Evolutionary conservation across 2,113 vertebrate species (phyloP).

Genomic region (Caranx melampygus): DNA sequence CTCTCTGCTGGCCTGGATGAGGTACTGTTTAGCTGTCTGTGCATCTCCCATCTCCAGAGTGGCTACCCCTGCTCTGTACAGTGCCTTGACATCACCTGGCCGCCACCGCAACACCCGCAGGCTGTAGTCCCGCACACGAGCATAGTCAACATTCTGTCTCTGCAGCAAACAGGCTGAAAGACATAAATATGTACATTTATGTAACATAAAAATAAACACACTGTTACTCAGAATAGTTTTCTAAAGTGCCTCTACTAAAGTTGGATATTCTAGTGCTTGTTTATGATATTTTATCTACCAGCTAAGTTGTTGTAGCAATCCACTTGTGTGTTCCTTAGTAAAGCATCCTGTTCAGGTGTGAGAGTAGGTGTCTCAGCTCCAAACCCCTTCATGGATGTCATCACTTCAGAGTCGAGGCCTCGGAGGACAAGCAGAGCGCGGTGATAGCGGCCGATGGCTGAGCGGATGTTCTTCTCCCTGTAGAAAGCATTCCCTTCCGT

Average conservation of each 20-base stretch:
- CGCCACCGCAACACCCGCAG: constrained; percentile 86
- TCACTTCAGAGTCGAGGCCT: constrained; percentile 85
- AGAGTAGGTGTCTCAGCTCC: constrained; percentile 78
- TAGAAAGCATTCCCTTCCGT: constrained; percentile 88
- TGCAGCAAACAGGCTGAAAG: constrained; percentile 90
- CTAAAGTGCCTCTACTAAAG: not conserved
- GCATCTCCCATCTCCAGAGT: constrained; percentile 90
- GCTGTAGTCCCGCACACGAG: constrained; percentile 90
- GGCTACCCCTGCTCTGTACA: constrained; percentile 92
- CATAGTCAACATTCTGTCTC: constrained; percentile 86
- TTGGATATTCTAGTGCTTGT: not conserved
- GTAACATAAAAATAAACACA: not conserved
- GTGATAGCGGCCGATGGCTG: constrained; percentile 91
- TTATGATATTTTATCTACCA: constrained; percentile 77
- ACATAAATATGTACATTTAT: not conserved
- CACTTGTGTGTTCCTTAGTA: constrained; percentile 85
- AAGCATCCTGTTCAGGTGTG: constrained; percentile 81
- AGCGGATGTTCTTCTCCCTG: constrained; percentile 85
- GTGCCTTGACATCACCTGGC: constrained; percentile 87
- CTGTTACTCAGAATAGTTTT: not conserved
- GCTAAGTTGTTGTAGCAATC: constrained; percentile 95
- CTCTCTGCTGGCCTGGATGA: constrained; percentile 83
- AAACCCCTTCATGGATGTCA: constrained; percentile 80
- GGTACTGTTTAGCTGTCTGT: constrained; percentile 84
- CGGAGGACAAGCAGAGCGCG: constrained; percentile 89